Conservation (phyloP, 2,113 vertebrate species). For the Nesogale talazaci region DNA sequence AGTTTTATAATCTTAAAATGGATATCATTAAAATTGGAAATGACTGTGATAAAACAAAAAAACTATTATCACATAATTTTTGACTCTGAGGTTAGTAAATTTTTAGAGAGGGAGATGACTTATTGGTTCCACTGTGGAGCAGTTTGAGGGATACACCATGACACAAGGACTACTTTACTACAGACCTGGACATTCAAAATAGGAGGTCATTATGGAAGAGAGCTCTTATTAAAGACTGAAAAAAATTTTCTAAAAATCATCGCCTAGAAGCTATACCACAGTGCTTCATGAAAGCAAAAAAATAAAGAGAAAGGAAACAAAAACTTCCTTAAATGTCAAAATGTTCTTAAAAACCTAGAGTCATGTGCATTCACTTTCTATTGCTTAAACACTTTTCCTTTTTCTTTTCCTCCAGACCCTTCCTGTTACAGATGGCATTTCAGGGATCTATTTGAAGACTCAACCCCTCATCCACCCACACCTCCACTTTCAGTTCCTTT, state of each 20-base stretch:
- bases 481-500: constrained; percentile 16
- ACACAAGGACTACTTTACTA: background rate
- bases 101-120: too few relatives aligned
- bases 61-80: too few relatives aligned
- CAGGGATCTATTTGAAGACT: constrained; percentile 53
- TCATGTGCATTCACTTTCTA: background rate
- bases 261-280: background rate
- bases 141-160: too few relatives aligned
- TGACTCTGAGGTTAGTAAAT: too few relatives aligned
- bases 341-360: constrained; percentile 22
- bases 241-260: background rate
- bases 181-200: constrained; percentile 10
- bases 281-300: background rate
- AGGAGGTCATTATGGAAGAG: background rate
- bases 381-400: background rate
- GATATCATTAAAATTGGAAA: background rate
- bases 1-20: background rate
- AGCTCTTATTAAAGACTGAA: background rate
- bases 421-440: constrained; percentile 52
- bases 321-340: background rate
- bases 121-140: too few relatives aligned
- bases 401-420: background rate
- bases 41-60: too few relatives aligned
- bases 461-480: background rate
- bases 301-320: too few relatives aligned